Percentiles rank a stretch among this genome's conserved stretches.
Conservation (phyloP, 2,888 invertebrate genomes). For the Zonitis immaculata region DNA sequence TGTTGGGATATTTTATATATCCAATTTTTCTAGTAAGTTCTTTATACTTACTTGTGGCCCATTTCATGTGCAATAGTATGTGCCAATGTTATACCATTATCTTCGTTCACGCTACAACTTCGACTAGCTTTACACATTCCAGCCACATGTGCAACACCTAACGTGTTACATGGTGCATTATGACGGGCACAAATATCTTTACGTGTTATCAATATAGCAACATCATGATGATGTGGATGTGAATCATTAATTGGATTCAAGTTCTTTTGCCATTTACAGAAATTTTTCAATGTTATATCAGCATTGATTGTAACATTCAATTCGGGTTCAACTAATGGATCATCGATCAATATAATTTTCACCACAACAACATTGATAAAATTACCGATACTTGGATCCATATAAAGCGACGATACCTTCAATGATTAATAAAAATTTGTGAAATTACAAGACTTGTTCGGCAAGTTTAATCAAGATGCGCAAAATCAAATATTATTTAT, state of each 20-base stretch:
- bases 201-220: constrained; percentile 80
- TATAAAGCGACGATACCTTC: constrained; percentile 71
- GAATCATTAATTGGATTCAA: constrained; percentile 71
- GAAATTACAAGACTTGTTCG: too few species aligned
- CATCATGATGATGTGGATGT: constrained; percentile 86
- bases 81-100: constrained; percentile 82
- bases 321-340: constrained; percentile 54
- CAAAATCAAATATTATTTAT: background rate
- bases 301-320: constrained; percentile 76
- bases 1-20: background rate
- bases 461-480: background rate
- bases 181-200: constrained; percentile 65
- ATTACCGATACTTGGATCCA: constrained; percentile 85
- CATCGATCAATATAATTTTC: constrained; percentile 73
- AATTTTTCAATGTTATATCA: constrained; percentile 74
- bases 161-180: constrained; percentile 58
- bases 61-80: constrained; percentile 88
- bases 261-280: constrained; percentile 78
- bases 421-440: constrained; percentile 9
- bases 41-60: constrained; percentile 77
- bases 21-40: background rate
- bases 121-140: constrained; percentile 82
- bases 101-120: constrained; percentile 88
- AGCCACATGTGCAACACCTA: constrained; percentile 84
- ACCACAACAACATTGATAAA: constrained; percentile 88